Evolutionary conservation across 2,797 vertebrate genomes (phyloP), one percentile per base, ranked within the genome.

Genomic region (Chromis chromis): DNA sequence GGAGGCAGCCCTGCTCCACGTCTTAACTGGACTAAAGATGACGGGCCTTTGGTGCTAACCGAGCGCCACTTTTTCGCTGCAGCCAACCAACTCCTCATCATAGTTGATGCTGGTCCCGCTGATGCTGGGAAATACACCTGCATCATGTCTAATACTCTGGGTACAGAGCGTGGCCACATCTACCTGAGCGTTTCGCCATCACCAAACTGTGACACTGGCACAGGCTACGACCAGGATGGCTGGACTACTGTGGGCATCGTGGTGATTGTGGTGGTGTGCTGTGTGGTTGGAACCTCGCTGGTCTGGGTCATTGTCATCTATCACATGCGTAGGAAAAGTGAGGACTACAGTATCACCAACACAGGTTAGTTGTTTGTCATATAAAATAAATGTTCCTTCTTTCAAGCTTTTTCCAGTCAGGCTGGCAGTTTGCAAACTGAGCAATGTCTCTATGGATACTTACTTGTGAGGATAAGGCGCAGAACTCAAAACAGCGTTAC

Each of bases 301-400:
- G 97, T 99, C 78, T 99, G 98, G 98, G 98, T 99, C 90, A 95
- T 99, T 76, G 97, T 99, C 90, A 99, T 99, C 79, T 99, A 99
- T 92, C 98, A 99, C 94, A 99, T 98, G 52, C 95, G 98, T 83
- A 94, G 96, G 66, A 97, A 95, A 79, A 97, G 93, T 5, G 98
- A 98, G 76, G 98, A 98, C 89, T 99, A 97, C 95, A 99, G 98
- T 66, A 96, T 98, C 78, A 98, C 96, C 89, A 99, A 98, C 94
- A 99, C 98, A 86, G 98, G 98, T 99, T 70, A 78, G 96, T 57
- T 42, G n/a, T 42, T 27, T 4, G 40, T 49, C 3, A 28, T 31
- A 1, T 50, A 0, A 58, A 58, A 25, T 28, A 62, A 46, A 57
- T 36, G 25, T 36, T 36, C 27, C 13, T 62, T 39, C 36, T 67